Conservation (phyloP, 2,797 vertebrate genomes). For the Pyrocephalus nanus region DNA sequence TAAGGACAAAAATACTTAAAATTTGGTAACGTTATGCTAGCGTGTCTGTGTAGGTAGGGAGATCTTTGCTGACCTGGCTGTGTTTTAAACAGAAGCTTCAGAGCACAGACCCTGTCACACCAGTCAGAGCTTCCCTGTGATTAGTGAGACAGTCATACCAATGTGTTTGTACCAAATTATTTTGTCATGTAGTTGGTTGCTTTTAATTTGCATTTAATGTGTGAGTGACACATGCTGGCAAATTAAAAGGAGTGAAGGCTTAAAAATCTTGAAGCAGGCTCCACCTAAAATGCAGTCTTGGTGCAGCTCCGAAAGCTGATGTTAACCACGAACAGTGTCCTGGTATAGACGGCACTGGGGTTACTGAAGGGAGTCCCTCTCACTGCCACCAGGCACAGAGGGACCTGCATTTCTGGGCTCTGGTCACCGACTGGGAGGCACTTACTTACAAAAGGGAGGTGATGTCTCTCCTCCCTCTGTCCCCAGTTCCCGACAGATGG, state of each 20-base stretch:
- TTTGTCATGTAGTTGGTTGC: not conserved
- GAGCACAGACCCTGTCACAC: not conserved
- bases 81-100: not conserved
- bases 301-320: not conserved
- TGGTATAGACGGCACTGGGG: rapidly evolving
- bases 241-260: not conserved
- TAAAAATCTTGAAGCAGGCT: not conserved
- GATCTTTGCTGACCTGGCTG: not conserved
- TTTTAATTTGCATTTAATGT: conserved; percentile 11
- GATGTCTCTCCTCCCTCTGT: not conserved
- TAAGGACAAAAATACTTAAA: not conserved
- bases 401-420: not conserved
- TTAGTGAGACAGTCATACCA: not conserved
- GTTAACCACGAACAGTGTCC: not conserved
- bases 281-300: not conserved
- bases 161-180: not conserved
- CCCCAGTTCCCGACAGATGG: not conserved
- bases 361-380: not conserved
- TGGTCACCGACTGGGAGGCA: not conserved
- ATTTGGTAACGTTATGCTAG: not conserved
- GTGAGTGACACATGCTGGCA: not conserved
- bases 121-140: not conserved
- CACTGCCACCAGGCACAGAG: not conserved
- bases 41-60: not conserved
- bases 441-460: not conserved